A percentile compares a stretch with the other conserved stretches of the same genome.
phyloP scores from a whole-genome alignment of 2,888 invertebrate species.

The Melipona beecheii region DNA sequence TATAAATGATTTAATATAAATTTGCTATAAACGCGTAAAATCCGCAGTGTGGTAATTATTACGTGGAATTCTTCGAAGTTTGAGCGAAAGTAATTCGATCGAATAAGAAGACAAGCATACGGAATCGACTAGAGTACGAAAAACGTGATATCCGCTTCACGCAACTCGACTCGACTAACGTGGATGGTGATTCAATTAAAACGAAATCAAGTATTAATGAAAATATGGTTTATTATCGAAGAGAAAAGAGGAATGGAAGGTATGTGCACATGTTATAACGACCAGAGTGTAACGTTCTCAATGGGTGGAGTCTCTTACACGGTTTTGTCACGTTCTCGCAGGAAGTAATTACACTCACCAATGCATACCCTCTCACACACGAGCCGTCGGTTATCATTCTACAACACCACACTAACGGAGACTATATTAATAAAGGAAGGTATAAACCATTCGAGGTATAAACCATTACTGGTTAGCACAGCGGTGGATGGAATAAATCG shows the following conservation, averaged over 20 bases:
- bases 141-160: too few relatives aligned
- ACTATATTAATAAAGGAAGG: conserved; percentile 3
- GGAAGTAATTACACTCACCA: conserved; percentile 33
- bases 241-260: neutral
- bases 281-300: neutral
- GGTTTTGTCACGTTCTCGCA: conserved; percentile 38
- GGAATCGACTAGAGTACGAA: too few relatives aligned
- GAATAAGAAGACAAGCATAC: too few relatives aligned
- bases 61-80: too few relatives aligned
- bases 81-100: too few relatives aligned
- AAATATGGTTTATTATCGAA: neutral
- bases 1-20: too few relatives aligned
- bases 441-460: neutral
- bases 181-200: too few relatives aligned
- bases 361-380: conserved; percentile 3
- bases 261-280: neutral
- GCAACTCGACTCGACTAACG: too few relatives aligned
- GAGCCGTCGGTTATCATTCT: neutral
- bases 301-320: conserved; percentile 29
- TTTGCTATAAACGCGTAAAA: too few relatives aligned
- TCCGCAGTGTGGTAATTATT: too few relatives aligned
- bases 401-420: neutral
- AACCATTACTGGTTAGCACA: neutral
- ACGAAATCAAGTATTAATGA: too few relatives aligned
- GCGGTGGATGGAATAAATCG: neutral